Conservation (phyloP, 2,113 vertebrate genomes). For the Tachysurus fulvidraco region DNA sequence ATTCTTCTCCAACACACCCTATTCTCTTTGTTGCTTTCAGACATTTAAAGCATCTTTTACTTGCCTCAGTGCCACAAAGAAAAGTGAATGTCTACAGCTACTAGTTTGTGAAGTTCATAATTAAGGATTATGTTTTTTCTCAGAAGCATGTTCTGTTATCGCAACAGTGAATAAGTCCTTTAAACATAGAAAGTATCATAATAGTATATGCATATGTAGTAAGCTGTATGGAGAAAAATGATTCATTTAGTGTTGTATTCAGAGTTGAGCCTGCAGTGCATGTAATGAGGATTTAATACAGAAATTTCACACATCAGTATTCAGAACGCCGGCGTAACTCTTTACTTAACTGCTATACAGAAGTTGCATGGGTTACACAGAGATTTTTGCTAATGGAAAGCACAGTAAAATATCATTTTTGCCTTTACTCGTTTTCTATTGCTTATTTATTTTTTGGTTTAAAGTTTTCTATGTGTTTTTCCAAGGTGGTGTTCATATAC, state of each 20-base stretch:
- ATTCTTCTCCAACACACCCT: neutral
- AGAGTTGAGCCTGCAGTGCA: neutral
- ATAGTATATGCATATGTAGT: neutral
- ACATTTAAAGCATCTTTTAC: neutral
- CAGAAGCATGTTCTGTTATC: neutral
- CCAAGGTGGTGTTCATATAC: neutral
- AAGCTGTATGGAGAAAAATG: neutral
- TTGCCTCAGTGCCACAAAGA: neutral
- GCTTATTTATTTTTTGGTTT: neutral
- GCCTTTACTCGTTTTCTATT: neutral
- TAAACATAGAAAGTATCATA: neutral
- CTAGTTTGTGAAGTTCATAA: slow-evolving; percentile 7
- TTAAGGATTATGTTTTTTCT: neutral
- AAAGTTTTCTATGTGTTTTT: neutral
- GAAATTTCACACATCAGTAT: neutral
- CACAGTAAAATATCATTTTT: neutral
- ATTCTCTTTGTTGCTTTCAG: slow-evolving; percentile 2
- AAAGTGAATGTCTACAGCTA: slow-evolving; percentile 12
- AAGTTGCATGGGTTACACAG: neutral
- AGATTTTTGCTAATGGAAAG: neutral
- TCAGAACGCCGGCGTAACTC: neutral
- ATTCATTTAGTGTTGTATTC: neutral
- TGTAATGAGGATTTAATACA: neutral
- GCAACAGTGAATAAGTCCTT: neutral
- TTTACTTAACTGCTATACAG: neutral